Conservation (phyloP, 2,888 invertebrate species). For the Eristalis tenax region DNA sequence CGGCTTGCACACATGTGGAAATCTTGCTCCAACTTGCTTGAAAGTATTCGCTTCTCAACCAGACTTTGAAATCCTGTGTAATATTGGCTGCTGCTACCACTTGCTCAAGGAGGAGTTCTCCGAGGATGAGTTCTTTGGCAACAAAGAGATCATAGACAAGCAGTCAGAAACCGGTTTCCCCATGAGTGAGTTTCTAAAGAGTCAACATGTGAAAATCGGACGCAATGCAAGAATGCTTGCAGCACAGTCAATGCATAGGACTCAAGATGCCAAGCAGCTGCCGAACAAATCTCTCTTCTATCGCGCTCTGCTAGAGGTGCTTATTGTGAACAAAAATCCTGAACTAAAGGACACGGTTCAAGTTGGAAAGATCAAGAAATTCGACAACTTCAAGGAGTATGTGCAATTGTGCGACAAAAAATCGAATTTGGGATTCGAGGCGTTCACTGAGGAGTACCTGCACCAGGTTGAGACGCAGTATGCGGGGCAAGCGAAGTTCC, state of each 20-base stretch:
- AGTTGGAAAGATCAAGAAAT: conserved; percentile 86
- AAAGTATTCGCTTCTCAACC: conserved; percentile 85
- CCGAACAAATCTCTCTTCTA: conserved; percentile 87
- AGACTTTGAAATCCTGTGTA: conserved; percentile 85
- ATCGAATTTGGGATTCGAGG: conserved; percentile 80
- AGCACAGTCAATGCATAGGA: conserved; percentile 90
- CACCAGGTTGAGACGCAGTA: conserved; percentile 81
- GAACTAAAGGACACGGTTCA: conserved; percentile 81
- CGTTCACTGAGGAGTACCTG: conserved; percentile 82
- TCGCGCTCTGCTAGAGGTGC: conserved; percentile 88
- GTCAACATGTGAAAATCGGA: conserved; percentile 83
- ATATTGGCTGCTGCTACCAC: conserved; percentile 96
- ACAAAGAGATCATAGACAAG: conserved; percentile 75
- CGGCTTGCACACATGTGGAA: conserved; percentile 95
- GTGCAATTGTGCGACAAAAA: conserved; percentile 85
- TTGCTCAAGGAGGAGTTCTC: conserved; percentile 85
- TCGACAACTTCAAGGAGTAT: conserved; percentile 86
- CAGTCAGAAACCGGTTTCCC: conserved; percentile 84
- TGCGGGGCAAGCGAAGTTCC: conserved; percentile 82
- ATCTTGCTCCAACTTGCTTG: conserved; percentile 88
- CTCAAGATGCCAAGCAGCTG: conserved; percentile 82
- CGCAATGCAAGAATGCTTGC: conserved; percentile 93
- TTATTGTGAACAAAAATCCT: conserved; percentile 81
- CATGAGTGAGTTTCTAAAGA: conserved; percentile 84
- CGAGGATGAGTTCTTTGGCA: conserved; percentile 77